Evolutionary conservation across 2,113 vertebrate genomes (phyloP), one percentile per base, ranked within the genome.

Genomic region (Arenaria interpres): DNA sequence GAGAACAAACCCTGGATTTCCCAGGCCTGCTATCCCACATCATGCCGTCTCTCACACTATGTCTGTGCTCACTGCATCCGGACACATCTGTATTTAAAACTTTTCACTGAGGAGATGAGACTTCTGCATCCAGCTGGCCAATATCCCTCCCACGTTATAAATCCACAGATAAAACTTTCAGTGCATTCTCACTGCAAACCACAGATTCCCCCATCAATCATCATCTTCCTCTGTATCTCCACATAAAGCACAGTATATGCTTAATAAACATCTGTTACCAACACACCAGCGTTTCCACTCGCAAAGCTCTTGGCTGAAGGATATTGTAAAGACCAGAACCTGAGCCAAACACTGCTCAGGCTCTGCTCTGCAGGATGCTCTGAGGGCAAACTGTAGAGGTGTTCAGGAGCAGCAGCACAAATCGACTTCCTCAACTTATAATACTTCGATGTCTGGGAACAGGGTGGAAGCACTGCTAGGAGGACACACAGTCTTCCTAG

Each of bases 191-290:
- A 45, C 57, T 60, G 76, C 92, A 93, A 93, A 71, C 27, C 12
- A 16, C 56, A 71, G 33, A 48, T 7, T 66, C 7, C 28, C 62
- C 25, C 67, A 57, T 87, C 76, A 53, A 50, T 48, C 79, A 50
- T n/a, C 71, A 45, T 20, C 35, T 48, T 69, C 59, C 45, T 59
- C 46, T n/a, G 11, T 28, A 66, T 68, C 67, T 67, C 85, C 24
- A 19, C 60, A 74, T 12, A 39, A 93, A 72, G 87, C 84, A 88
- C 41, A 57, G 59, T 56, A 83, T 72, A 89, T 8, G 33, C 79
- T 93, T 94, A 83, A 92, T 67, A 86, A 93, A 92, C 33, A 46
- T 59, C 87, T 97, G 78, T 95, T 94, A 92, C n/a, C 53, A 74
- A 20, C 59, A 64, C 75, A 85, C 56, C 85, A 96, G 45, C 32